These are phyloP conservation scores for Drosophila leonis DNA, from an alignment of 2,888 invertebrate genomes.

Conservation along the genomic window DNA sequence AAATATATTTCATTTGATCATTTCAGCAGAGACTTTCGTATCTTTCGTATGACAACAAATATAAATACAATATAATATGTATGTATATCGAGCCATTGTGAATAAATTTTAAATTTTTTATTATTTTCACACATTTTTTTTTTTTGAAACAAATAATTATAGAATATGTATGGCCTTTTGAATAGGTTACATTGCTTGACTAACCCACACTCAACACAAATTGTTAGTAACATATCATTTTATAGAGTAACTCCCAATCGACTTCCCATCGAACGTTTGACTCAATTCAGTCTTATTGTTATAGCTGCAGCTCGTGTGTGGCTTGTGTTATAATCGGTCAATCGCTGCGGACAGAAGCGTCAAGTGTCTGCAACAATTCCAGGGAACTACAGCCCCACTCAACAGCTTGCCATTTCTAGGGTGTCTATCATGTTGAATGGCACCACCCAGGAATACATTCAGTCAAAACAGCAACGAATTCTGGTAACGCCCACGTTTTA, in stretches of 20 bases:
- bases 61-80: no score
- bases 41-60: no score
- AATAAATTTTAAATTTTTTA: no score
- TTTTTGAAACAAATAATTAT: no score
- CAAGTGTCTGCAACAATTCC: conserved; percentile 43
- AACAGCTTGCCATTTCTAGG: background rate
- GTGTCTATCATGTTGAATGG: conserved; percentile 27
- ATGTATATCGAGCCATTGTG: no score
- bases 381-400: background rate
- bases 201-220: background rate
- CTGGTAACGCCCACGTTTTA: conserved; percentile 53
- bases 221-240: background rate
- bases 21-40: no score
- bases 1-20: no score
- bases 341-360: conserved; percentile 60
- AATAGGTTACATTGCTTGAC: no score
- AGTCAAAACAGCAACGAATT: conserved; percentile 28
- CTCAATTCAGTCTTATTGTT: conserved; percentile 37
- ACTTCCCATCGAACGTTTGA: background rate
- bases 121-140: no score
- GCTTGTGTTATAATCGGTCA: conserved; percentile 69
- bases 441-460: conserved; percentile 2
- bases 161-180: no score
- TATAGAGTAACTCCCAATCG: conserved; percentile 19
- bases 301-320: conserved; percentile 29